Percentiles rank a stretch among this genome's conserved stretches.
Conservation (phyloP, 2,113 vertebrate genomes). For the Leptocoma aspasia region DNA sequence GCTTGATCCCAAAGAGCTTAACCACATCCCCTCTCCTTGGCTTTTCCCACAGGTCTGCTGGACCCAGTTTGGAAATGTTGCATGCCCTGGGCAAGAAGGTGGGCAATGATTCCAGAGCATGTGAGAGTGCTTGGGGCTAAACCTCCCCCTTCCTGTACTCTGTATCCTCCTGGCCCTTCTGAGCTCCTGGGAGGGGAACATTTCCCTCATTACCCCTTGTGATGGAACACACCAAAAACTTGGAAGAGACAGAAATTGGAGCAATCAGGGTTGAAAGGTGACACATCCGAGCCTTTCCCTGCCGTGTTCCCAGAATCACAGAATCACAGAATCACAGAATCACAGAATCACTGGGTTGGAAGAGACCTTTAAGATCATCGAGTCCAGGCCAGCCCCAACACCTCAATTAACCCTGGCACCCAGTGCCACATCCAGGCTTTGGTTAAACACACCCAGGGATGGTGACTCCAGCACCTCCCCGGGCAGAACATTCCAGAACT, state of each 20-base stretch:
- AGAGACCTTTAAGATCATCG: no score
- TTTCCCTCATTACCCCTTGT: background rate
- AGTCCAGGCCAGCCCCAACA: no score
- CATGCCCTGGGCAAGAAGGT: background rate
- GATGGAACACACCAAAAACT: background rate
- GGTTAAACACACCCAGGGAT: no score
- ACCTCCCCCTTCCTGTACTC: background rate
- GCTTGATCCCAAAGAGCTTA: background rate
- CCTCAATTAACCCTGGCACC: no score
- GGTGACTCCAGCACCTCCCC: no score
- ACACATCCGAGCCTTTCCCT: background rate
- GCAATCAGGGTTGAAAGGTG: background rate
- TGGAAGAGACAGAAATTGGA: background rate
- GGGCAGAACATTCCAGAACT: no score
- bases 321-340: no score
- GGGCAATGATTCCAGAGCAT: rapidly evolving
- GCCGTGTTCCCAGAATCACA: rapidly evolving
- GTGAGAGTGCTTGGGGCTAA: background rate
- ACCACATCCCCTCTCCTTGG: background rate
- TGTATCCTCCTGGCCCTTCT: background rate
- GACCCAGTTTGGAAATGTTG: background rate
- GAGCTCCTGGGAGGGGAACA: background rate
- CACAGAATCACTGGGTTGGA: no score
- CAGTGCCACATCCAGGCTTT: no score
- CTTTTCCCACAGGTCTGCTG: background rate